Percentiles rank a stretch among this genome's conserved stretches.
phyloP scores from a whole-genome alignment of 2,888 invertebrate genomes.

The Pyralis farinalis region DNA sequence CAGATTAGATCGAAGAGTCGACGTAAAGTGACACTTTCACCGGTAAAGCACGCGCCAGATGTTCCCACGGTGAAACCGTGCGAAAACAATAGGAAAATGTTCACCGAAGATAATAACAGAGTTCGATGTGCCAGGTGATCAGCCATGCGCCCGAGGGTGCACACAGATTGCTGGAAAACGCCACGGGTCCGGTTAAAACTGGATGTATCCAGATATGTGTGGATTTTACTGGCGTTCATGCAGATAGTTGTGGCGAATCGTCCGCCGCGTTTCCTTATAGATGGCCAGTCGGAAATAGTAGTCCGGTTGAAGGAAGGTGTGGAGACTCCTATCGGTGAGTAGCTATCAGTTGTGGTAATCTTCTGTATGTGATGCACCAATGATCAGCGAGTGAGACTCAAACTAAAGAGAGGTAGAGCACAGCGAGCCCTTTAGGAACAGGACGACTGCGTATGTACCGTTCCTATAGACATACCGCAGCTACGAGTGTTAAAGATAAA shows the following conservation, averaged over 20 bases:
- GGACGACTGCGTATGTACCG: no score
- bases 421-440: no score
- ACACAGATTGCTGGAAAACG: conserved; percentile 35
- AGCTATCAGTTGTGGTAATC: no score
- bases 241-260: conserved; percentile 80
- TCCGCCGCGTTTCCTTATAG: conserved; percentile 93
- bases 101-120: conserved; percentile 42
- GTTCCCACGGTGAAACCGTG: conserved; percentile 68
- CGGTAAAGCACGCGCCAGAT: conserved; percentile 40
- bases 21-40: conserved; percentile 62
- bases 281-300: conserved; percentile 95
- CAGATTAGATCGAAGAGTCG: conserved; percentile 48
- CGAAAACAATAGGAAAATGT: conserved; percentile 61
- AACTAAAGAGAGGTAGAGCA: no score
- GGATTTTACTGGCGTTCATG: conserved; percentile 36
- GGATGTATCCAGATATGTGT: conserved; percentile 29
- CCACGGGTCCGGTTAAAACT: conserved; percentile 68
- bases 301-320: conserved; percentile 93
- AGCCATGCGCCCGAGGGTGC: conserved; percentile 46
- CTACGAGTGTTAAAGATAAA: no score
- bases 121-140: conserved; percentile 61
- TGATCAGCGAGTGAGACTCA: no score
- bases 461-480: no score
- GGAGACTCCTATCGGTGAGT: conserved; percentile 92
- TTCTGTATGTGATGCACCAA: no score